Percentiles rank a stretch among this genome's conserved stretches.
Conservation (phyloP, 2,888 invertebrate species). For the Agonopterix subpropinquella region DNA sequence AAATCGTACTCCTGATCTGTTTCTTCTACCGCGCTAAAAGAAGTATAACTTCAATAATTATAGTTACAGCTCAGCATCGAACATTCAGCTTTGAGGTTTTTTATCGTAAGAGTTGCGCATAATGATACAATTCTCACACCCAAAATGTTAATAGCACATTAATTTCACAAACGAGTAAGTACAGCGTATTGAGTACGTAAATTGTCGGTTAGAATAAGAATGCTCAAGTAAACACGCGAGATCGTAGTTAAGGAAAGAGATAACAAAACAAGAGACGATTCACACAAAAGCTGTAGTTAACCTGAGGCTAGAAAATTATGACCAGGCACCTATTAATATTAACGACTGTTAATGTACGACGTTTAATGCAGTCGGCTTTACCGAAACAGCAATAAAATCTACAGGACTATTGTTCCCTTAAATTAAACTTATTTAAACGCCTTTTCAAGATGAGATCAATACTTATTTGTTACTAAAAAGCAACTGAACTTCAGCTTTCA, state of each 20-base stretch:
- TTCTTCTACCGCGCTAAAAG: too few species aligned
- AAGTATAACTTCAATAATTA: too few species aligned
- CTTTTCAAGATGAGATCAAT: not conserved
- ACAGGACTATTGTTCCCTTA: too few species aligned
- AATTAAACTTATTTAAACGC: too few species aligned
- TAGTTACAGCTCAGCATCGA: too few species aligned
- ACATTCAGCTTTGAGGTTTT: too few species aligned
- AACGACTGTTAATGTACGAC: not conserved
- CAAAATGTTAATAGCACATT: not conserved
- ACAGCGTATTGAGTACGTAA: slow-evolving; percentile 27
- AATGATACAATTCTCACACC: too few species aligned
- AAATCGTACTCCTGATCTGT: too few species aligned
- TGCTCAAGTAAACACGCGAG: slow-evolving; percentile 27
- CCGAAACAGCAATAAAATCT: too few species aligned
- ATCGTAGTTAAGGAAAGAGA: slow-evolving; percentile 27
- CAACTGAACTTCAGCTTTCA: not conserved
- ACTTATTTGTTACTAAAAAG: not conserved
- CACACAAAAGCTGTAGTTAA: slow-evolving; percentile 6
- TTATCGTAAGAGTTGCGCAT: too few species aligned
- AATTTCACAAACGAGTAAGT: slow-evolving; percentile 16
- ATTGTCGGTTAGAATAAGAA: slow-evolving; percentile 22
- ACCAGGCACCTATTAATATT: slow-evolving; percentile 5
- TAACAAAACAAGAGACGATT: slow-evolving; percentile 7
- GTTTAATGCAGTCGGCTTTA: too few species aligned
- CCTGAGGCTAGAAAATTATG: slow-evolving; percentile 4